Evolutionary conservation across 2,113 vertebrate species (phyloP), one percentile per base, ranked within the genome.

Genomic region (Bubo blakistoni): DNA sequence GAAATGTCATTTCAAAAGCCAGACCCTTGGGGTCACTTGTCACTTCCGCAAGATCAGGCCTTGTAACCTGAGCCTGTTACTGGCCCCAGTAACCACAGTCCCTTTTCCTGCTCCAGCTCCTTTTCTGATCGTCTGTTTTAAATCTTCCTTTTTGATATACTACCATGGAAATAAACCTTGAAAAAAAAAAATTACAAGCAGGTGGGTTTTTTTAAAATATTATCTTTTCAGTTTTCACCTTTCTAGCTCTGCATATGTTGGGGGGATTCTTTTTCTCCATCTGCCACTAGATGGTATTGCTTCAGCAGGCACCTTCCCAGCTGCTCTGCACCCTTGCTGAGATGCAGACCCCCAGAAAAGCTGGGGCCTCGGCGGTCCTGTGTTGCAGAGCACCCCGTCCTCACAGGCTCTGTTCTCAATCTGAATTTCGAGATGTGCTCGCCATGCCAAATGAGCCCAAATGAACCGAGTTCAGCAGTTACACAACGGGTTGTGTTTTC

Each of bases 221-320:
- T 65, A 15, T 22, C n/a, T 76, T 58, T 83, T 24, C 32, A 20
- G 18, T 52, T 87, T 84, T 81, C 42, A 66, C 38, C 38, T 78
- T 70, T 76, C 29, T 52, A 85, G 36, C 46, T 58, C 54, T 49
- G 49, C 10, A 7, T 2, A 4, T 14, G 26, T 18, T 49, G 25
- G 21, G 12, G 61, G 21, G 38, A 58, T 58, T 84, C 12, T 69
- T 74, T 86, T 83, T 86, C 61, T 95, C 52, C 61, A 57, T 80
- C 90, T 86, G 73, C 92, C 83, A 51, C 92, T 96, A 94, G 94
- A 88, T 92, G 88, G 94, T 92, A 94, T 86, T 78, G 63, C 83
- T 92, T 78, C 76, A 91, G 78, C 73, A 57, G 52, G 32, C 55
- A 58, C 86, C 13, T 84, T 86, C 46, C 44, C 7, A 2, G 27